Evolutionary conservation across 2,888 invertebrate species (phyloP), one percentile per base, ranked within the genome.

Genomic region (Epinotia brunnichana): DNA sequence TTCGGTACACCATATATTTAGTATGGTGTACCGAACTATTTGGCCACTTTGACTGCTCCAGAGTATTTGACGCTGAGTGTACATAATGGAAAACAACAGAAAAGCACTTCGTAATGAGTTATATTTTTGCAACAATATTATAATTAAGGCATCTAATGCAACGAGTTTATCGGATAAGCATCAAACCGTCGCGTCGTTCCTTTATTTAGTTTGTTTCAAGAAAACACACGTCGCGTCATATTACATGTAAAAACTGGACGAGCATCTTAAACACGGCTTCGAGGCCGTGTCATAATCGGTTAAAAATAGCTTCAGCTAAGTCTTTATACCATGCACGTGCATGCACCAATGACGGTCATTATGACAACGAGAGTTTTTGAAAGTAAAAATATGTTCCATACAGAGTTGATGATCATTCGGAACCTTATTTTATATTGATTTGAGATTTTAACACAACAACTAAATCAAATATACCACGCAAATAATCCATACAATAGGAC

Each of bases 311-410:
- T 11, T 44, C 57, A 19, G 48, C 57, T 48, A 64, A 70, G 64
- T 59, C 64, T 70, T 70, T 59, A 64, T 64, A n/a, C 64, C 57
- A 64, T 70, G 70, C 70, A 70, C 70, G 64, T 70, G 70, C 39
- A 51, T 70, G 57, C 70, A 64, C 63, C 59, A 39, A 57, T 2
- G 54, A 35, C 39, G 48, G 19, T 53, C 21, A 51, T 53, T 39
- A 59, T 24, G 44, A 60, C 15, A 60, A 41, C 15, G 10, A 13
- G 10, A 17, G 19, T 19, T 24, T 57, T 15, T 57, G 15, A n/a
- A 29, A 7, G 29, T 57, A 15, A 13, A 7, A 15, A 24, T 44
- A 15, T 15, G 44, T 4, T 13, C n/a, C 5, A n/a, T 35, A 7
- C 9, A 35, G 35, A 35, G 7, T 35, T 35, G 35, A 29, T 29